A percentile compares a stretch with the other conserved stretches of the same genome.
Conservation (phyloP, 2,797 vertebrate genomes). For the Hylomyscus alleni region DNA sequence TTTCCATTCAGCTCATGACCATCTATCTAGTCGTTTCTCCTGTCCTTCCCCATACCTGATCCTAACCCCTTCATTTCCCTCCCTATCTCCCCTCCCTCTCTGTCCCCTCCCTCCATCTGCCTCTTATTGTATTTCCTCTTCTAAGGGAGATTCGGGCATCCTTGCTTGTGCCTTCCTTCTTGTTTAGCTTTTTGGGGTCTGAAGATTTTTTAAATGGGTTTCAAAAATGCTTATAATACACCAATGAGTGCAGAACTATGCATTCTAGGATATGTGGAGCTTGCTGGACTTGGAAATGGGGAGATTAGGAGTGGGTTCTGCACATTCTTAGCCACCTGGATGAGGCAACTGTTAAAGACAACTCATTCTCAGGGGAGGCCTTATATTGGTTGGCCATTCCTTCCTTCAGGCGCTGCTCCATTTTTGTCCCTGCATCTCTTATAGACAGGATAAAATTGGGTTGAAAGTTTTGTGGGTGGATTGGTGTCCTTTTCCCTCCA, state of each 20-base stretch:
- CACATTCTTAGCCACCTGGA: neutral
- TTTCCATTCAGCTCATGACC: neutral
- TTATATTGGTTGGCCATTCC: neutral
- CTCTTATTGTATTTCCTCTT: neutral
- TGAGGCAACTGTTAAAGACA: neutral
- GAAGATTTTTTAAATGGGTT: neutral
- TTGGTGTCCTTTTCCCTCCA: neutral
- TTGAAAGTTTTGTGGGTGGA: neutral
- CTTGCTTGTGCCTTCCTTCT: neutral
- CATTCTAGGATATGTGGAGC: neutral
- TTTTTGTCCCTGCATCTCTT: neutral
- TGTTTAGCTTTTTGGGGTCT: neutral
- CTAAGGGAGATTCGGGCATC: neutral
- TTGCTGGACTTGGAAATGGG: neutral
- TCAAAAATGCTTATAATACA: neutral
- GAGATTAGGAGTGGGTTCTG: neutral
- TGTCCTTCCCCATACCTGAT: neutral
- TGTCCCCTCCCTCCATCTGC: neutral
- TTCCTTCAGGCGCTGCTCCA: neutral
- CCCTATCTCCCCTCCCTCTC: neutral
- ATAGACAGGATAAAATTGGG: neutral
- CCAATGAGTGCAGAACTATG: neutral
- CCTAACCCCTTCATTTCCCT: neutral
- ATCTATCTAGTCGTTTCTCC: neutral
- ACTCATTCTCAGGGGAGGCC: neutral